Evolutionary conservation across 2,113 vertebrate species (phyloP).

Genomic region (Sapayoa aenigma): DNA sequence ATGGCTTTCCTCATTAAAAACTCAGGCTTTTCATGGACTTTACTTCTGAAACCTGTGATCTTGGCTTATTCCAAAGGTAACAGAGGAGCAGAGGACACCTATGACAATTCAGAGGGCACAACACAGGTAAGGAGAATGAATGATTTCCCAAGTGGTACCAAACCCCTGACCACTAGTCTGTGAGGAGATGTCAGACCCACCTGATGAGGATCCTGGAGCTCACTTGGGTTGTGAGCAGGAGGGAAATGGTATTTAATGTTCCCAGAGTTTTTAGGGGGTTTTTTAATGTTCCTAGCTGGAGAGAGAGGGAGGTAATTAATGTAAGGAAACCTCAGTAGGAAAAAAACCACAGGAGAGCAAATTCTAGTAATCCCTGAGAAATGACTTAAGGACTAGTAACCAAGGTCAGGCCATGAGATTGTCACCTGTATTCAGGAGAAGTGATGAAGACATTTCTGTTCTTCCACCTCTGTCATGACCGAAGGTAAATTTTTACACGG

Average conservation of each 20-base stretch:
- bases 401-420: background rate
- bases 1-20: background rate
- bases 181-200: background rate
- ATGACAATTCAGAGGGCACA: background rate
- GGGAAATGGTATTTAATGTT: background rate
- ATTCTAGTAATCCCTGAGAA: background rate
- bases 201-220: background rate
- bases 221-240: background rate
- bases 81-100: background rate
- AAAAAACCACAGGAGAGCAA: background rate
- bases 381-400: background rate
- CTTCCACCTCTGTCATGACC: background rate
- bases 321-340: background rate
- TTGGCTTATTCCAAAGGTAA: slow-evolving; percentile 1
- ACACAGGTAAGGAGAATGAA: background rate
- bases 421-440: background rate
- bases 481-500: background rate
- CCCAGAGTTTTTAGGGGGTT: background rate
- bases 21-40: background rate
- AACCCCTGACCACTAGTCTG: background rate
- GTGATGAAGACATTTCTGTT: background rate
- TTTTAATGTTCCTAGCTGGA: background rate
- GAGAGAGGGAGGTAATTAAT: background rate
- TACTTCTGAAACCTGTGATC: background rate
- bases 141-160: background rate